Conservation (phyloP, 2,888 invertebrate species). For the Chymomyza procnemis region DNA sequence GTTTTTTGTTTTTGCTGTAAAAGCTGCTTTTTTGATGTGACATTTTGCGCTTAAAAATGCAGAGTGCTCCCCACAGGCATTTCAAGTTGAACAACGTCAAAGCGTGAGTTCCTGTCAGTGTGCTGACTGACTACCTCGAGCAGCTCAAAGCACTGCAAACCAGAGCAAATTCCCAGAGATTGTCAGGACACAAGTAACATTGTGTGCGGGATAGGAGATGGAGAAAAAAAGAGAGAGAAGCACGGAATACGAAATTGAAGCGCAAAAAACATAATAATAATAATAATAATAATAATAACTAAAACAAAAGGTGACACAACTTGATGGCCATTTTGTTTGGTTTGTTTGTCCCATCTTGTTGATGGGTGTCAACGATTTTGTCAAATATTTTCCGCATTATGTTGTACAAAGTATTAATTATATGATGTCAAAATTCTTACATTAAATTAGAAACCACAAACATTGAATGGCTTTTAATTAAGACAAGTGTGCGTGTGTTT, state of each 20-base stretch:
- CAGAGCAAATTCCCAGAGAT: neutral
- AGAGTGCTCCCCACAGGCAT: neutral
- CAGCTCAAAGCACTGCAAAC: neutral
- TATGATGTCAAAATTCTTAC: neutral
- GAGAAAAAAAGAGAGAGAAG: too few relatives aligned
- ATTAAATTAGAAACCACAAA: neutral
- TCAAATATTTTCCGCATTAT: neutral
- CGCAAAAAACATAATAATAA: too few relatives aligned
- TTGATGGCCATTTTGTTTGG: neutral
- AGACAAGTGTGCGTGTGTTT: neutral
- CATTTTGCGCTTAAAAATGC: neutral
- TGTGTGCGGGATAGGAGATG: too few relatives aligned
- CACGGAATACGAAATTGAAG: too few relatives aligned
- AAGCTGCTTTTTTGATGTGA: neutral
- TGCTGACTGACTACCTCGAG: neutral
- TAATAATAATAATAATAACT: neutral
- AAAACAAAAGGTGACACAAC: neutral
- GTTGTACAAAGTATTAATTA: neutral
- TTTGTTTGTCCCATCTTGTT: neutral
- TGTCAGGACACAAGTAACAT: neutral
- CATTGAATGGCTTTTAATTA: neutral
- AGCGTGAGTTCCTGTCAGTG: neutral
- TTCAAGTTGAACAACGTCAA: neutral
- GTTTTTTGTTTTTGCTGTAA: neutral
- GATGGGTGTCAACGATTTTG: neutral